These are phyloP conservation scores for Drosophila chauvacae DNA, from an alignment of 1,140 invertebrate species.

Conservation along the genomic window DNA sequence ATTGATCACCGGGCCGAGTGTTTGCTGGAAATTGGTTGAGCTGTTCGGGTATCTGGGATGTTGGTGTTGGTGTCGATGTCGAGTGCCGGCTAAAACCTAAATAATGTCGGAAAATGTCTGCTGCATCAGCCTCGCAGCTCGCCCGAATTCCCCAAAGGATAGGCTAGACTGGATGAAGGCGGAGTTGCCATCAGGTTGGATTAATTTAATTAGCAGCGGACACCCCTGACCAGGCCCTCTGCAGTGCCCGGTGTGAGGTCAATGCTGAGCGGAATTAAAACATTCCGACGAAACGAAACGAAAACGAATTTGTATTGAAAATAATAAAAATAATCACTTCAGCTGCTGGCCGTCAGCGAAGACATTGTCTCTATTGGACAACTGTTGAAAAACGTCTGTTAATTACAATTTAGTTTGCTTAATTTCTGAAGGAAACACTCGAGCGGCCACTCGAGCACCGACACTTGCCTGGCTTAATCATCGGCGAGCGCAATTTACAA, in stretches of 20 bases:
- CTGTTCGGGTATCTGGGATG: slow-evolving; percentile 40
- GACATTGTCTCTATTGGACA: slow-evolving; percentile 44
- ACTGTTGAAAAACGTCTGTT: slow-evolving; percentile 48
- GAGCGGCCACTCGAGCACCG: slow-evolving; percentile 16
- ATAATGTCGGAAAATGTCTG: slow-evolving; percentile 64
- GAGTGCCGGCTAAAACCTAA: slow-evolving; percentile 76
- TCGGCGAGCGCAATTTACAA: slow-evolving; percentile 36
- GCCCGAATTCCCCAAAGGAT: slow-evolving; percentile 29
- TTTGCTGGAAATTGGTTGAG: slow-evolving; percentile 68
- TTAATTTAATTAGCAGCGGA: slow-evolving; percentile 67
- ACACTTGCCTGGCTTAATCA: slow-evolving; percentile 48
- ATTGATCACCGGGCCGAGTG: slow-evolving; percentile 81
- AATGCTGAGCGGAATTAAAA: slow-evolving; percentile 46
- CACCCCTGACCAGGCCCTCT: slow-evolving; percentile 39
- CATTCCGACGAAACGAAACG: slow-evolving; percentile 35
- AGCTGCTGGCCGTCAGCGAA: slow-evolving; percentile 38
- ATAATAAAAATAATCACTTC: slow-evolving; percentile 56
- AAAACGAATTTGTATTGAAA: slow-evolving; percentile 58
- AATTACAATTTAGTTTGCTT: slow-evolving; percentile 55
- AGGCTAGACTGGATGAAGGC: slow-evolving; percentile 4
- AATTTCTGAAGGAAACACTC: slow-evolving; percentile 49
- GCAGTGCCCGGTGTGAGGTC: slow-evolving; percentile 43
- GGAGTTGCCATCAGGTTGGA: slow-evolving; percentile 32
- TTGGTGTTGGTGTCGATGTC: slow-evolving; percentile 37
- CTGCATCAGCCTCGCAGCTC: slow-evolving; percentile 1